Conservation (phyloP, 2,888 invertebrate species). For the Nomada fabriciana region DNA sequence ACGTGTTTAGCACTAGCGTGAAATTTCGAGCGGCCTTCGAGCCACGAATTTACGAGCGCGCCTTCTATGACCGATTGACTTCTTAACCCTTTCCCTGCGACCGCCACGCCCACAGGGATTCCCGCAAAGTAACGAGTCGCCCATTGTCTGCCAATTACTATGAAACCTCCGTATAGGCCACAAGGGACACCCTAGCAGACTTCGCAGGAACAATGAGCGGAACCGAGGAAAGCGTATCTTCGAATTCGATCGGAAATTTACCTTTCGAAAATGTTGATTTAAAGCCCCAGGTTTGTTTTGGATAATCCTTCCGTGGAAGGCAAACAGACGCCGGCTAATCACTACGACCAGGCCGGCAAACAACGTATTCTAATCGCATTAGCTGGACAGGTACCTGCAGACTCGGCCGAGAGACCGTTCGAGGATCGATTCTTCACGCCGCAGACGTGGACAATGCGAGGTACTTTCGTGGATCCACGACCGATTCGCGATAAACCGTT, state of each 20-base stretch:
- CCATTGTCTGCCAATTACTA: conserved; percentile 70
- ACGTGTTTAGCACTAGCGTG: not conserved
- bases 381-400: conserved; percentile 26
- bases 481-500: conserved; percentile 26
- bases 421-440: conserved; percentile 1
- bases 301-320: conserved; percentile 41
- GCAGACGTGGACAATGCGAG: not conserved
- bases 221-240: not conserved
- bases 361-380: conserved; percentile 53
- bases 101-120: conserved; percentile 50
- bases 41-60: conserved; percentile 49
- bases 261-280: not conserved
- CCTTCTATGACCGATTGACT: conserved; percentile 64
- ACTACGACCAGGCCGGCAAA: conserved; percentile 21
- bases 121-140: conserved; percentile 75
- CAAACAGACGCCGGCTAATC: conserved; percentile 55
- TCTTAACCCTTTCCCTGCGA: conserved; percentile 58
- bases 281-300: conserved; percentile 46
- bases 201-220: not conserved
- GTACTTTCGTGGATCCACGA: conserved; percentile 14
- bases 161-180: conserved; percentile 43
- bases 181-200: not conserved
- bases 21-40: conserved; percentile 9
- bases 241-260: not conserved
- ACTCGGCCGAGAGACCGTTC: not conserved